Base-by-base conservation (phyloP, 1,140 invertebrate genomes). In the Drosophila lacertosa region DNA sequence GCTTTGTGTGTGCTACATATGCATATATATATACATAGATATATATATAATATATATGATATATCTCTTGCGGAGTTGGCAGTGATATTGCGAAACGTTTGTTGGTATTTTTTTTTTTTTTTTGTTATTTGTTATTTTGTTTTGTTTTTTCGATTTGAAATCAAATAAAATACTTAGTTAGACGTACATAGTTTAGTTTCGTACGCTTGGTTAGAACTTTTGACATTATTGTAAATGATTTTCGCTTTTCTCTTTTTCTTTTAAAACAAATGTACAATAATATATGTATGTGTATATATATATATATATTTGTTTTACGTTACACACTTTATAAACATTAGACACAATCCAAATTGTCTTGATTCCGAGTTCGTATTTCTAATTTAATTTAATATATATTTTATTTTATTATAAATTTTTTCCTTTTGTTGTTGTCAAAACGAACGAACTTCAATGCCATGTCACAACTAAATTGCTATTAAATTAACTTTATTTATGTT, bases 31-130 rank as follows among this genome's bases (percentile, higher is more conserved):
- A 55, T 37, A 68, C 51, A 67, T 40, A 29, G 35, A 55, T 37
- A 55, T 35, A 45, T 33, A 54, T 42, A 50, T 29, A 35, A 64
- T 58, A 58, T 65, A 65, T 71, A 47, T 67, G 69, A 67, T 72
- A 83, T 72, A 77, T 84, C 57, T 84, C 76, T 86, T 77, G 73
- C 57, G 55, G 74, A 86, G 68, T 76, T 80, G 81, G 81, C 81
- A 84, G 81, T 84, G 81, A 84, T 84, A 77, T 84, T 84, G 81
- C 81, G 74, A 84, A 86, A 84, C 81, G 42, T 81, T 84, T 67
- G 29, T 67, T 60, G 32, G 10, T 53, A 58, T 22, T 35, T 18
- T 29, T 4, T 42, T 20, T 50, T 73, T 60, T 29, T 44, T 33
- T 44, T 10, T 57, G 24, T 65, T 26, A 15, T 35, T 51, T 57